Evolutionary conservation across 1,140 invertebrate species (phyloP).

Genomic region (Zaprionus lachaisei): DNA sequence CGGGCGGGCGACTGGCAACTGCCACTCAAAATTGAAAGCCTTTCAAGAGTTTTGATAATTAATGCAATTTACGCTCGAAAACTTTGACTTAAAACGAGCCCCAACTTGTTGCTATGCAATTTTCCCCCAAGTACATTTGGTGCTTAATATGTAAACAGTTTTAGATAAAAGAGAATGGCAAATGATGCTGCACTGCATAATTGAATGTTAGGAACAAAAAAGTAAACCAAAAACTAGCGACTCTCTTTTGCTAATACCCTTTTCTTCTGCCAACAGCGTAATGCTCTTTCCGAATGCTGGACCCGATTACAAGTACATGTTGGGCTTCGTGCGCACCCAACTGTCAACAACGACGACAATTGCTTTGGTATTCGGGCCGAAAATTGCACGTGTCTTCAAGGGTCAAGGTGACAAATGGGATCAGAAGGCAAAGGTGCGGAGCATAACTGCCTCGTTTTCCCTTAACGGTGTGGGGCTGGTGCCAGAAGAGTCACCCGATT

Average conservation of each 20-base stretch:
- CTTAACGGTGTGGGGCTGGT: conserved; percentile 92
- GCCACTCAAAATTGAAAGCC: conserved; percentile 53
- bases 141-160: neutral
- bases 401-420: conserved; percentile 95
- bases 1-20: conserved; percentile 6
- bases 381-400: conserved; percentile 91
- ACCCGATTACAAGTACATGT: conserved; percentile 94
- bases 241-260: neutral
- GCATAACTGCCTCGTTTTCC: conserved; percentile 93
- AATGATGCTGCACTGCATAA: neutral
- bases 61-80: conserved; percentile 70
- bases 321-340: conserved; percentile 94
- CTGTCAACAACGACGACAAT: conserved; percentile 94
- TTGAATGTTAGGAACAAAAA: neutral
- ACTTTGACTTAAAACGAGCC: conserved; percentile 22
- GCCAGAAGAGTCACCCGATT: conserved; percentile 91
- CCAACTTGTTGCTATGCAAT: conserved; percentile 41
- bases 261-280: conserved; percentile 82
- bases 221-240: neutral
- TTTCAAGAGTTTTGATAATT: conserved; percentile 76
- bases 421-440: conserved; percentile 90
- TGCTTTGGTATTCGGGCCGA: conserved; percentile 93
- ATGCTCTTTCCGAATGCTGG: conserved; percentile 93
- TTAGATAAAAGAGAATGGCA: neutral
- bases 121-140: neutral